phyloP scores from a whole-genome alignment of 2,113 vertebrate species.

The Lampris incognitus region DNA sequence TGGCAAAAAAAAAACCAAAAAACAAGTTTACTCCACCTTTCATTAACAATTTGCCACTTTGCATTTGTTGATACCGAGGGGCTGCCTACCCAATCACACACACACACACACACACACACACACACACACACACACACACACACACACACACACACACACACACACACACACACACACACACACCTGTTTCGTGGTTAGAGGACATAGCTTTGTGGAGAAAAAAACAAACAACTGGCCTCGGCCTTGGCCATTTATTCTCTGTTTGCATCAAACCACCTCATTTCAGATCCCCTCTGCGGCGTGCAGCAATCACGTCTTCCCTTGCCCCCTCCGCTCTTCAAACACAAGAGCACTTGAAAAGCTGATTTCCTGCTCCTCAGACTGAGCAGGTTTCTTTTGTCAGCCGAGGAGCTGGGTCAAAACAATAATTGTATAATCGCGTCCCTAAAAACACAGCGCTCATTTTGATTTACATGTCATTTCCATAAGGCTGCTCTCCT shows the following conservation, averaged over 20 bases:
- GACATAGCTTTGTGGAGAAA: slow-evolving; percentile 6
- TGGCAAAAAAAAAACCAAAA: too few relatives aligned
- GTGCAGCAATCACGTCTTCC: slow-evolving; percentile 73
- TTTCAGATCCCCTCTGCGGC: slow-evolving; percentile 62
- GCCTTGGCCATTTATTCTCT: slow-evolving; percentile 41
- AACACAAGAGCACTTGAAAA: slow-evolving; percentile 78
- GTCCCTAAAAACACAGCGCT: slow-evolving; percentile 62
- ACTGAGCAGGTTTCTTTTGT: slow-evolving; percentile 76
- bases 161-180: too few relatives aligned
- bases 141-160: too few relatives aligned
- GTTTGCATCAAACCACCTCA: slow-evolving; percentile 60
- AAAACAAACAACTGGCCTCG: slow-evolving; percentile 33
- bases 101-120: too few relatives aligned
- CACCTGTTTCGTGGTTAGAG: too few relatives aligned
- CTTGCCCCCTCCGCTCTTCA: slow-evolving; percentile 73
- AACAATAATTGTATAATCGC: slow-evolving; percentile 77
- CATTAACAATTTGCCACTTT: too few relatives aligned
- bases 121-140: too few relatives aligned
- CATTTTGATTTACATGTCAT: slow-evolving; percentile 74
- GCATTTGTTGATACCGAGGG: too few relatives aligned
- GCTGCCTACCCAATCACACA: too few relatives aligned
- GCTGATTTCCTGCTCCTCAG: slow-evolving; percentile 78
- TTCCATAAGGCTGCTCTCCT: slow-evolving; percentile 52
- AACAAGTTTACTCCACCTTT: too few relatives aligned
- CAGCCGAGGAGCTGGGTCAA: slow-evolving; percentile 71